Evolutionary conservation across 2,797 vertebrate genomes (phyloP).

Genomic region (Myotis daubentonii): DNA sequence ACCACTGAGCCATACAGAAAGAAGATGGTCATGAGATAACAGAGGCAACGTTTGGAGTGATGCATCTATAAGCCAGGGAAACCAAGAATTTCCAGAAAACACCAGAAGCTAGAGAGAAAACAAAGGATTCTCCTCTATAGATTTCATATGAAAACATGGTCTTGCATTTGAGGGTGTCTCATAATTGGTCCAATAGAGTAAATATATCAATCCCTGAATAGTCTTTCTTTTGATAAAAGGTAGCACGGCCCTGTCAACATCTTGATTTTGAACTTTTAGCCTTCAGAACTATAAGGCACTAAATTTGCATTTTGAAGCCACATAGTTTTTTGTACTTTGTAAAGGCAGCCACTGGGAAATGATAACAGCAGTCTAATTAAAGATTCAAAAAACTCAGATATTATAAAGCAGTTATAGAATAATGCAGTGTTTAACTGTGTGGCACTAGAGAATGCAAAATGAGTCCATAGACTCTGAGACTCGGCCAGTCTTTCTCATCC

Average conservation of each 20-base stretch:
- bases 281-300: not conserved
- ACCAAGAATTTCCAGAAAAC: not conserved
- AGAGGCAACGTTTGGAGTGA: not conserved
- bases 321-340: not conserved
- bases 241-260: not conserved
- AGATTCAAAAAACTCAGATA: not conserved
- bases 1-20: not conserved
- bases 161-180: not conserved
- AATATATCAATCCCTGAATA: not conserved
- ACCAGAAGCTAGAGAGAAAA: not conserved
- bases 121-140: not conserved
- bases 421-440: not conserved
- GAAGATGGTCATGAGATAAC: not conserved
- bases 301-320: conserved; percentile 20
- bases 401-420: not conserved
- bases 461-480: not conserved
- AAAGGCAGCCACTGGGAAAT: not conserved
- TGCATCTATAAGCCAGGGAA: not conserved
- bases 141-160: not conserved
- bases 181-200: not conserved
- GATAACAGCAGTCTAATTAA: not conserved
- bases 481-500: not conserved
- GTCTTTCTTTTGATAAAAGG: not conserved
- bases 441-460: not conserved
- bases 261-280: conserved; percentile 17